These are phyloP conservation scores for Chloroceryle inda DNA, from an alignment of 2,797 vertebrate species.

Conservation along the genomic window DNA sequence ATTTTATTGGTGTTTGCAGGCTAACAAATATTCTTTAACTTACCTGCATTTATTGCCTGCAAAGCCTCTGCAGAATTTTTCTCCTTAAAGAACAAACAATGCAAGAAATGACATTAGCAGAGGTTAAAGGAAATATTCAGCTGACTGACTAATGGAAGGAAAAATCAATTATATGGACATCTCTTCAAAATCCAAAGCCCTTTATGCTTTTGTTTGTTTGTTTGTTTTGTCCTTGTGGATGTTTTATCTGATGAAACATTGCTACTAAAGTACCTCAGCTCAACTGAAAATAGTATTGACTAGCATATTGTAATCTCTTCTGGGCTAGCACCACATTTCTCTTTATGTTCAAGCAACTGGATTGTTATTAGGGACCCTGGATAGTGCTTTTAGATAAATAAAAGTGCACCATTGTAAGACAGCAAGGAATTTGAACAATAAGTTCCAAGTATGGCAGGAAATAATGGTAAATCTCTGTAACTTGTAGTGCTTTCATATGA, in stretches of 20 bases:
- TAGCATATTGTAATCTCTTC: background rate
- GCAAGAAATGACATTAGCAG: background rate
- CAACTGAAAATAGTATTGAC: slow-evolving; percentile 14
- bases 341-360: background rate
- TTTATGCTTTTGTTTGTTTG: background rate
- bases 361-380: background rate
- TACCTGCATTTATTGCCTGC: background rate
- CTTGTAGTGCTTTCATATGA: background rate
- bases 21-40: background rate
- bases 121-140: slow-evolving; percentile 42
- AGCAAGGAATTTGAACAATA: background rate
- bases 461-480: background rate
- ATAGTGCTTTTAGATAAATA: slow-evolving; percentile 23
- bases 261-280: background rate
- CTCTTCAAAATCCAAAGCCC: slow-evolving; percentile 22
- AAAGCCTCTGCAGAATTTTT: background rate
- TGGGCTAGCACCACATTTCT: background rate
- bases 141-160: slow-evolving; percentile 36
- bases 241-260: background rate
- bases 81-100: background rate
- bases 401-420: background rate
- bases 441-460: background rate
- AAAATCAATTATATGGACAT: slow-evolving; percentile 51
- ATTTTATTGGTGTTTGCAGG: background rate
- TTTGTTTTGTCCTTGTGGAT: background rate